phyloP scores from a whole-genome alignment of 1,140 invertebrate species.

The Battus philenor region DNA sequence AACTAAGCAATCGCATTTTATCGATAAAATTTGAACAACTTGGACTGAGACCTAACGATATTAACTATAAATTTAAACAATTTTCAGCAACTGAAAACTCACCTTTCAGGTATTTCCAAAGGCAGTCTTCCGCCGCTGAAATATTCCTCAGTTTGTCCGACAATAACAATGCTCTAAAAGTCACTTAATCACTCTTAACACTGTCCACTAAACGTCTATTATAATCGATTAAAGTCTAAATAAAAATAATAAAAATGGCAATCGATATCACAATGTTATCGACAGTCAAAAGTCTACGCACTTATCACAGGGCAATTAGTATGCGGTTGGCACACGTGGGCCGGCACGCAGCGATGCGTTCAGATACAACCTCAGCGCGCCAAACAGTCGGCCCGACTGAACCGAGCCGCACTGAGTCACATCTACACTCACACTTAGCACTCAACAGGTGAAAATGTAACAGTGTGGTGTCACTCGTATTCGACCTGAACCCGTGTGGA shows the following conservation, averaged over 20 bases:
- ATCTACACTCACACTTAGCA: constrained; percentile 47
- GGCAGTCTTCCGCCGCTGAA: constrained; percentile 46
- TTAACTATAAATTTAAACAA: constrained; percentile 21
- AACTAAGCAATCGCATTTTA: neutral
- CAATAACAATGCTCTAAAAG: constrained; percentile 42
- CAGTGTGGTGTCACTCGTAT: constrained; percentile 58
- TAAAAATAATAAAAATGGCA: constrained; percentile 21
- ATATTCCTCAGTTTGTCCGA: constrained; percentile 65
- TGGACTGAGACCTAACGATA: constrained; percentile 47
- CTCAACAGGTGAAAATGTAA: constrained; percentile 69
- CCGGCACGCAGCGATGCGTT: constrained; percentile 20
- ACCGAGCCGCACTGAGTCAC: constrained; percentile 40
- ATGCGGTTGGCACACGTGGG: constrained; percentile 48
- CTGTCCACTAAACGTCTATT: constrained; percentile 40
- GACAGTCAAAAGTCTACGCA: constrained; percentile 50
- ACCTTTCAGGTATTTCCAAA: constrained; percentile 71
- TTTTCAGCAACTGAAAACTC: constrained; percentile 20
- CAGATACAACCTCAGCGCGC: constrained; percentile 52
- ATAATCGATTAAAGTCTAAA: constrained; percentile 22
- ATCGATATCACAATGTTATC: constrained; percentile 43
- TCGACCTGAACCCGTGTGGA: constrained; percentile 49
- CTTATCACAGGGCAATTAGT: constrained; percentile 49
- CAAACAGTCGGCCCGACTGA: constrained; percentile 52
- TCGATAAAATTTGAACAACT: constrained; percentile 24
- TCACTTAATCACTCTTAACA: constrained; percentile 54